Evolutionary conservation across 1,140 invertebrate species (phyloP).

Genomic region (Macrostomum lignano): DNA sequence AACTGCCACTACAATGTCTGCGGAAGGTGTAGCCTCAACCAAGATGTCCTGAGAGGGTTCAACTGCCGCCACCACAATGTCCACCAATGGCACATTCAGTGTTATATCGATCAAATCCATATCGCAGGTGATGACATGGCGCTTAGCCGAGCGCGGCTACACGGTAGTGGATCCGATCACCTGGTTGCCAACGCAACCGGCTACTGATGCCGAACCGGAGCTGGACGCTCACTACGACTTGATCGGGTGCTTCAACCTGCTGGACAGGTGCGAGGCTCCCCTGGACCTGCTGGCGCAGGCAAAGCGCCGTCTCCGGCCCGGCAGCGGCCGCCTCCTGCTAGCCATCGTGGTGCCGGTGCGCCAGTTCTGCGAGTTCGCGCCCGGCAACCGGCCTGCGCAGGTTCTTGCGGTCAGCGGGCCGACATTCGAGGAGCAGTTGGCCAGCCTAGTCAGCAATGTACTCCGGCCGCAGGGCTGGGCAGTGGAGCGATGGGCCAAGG

Average conservation of each 20-base stretch:
- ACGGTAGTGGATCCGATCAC: too few relatives aligned
- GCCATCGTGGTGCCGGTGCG: conserved; percentile 58
- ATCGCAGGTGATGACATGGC: too few relatives aligned
- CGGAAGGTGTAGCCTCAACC: too few relatives aligned
- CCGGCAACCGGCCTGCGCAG: conserved; percentile 39
- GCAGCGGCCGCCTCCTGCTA: conserved; percentile 41
- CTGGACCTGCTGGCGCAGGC: conserved; percentile 41
- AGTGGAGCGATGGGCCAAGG: conserved; percentile 43
- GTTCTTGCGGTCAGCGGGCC: conserved; percentile 37
- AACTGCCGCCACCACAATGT: too few relatives aligned
- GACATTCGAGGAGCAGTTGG: conserved; percentile 47
- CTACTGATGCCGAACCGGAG: too few relatives aligned
- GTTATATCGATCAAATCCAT: too few relatives aligned
- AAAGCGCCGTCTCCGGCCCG: conserved; percentile 33
- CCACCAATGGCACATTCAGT: too few relatives aligned
- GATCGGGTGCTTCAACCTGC: conserved; percentile 54
- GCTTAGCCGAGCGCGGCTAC: background rate
- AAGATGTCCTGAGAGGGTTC: too few relatives aligned
- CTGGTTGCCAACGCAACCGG: too few relatives aligned
- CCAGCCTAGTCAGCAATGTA: conserved; percentile 38
- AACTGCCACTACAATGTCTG: too few relatives aligned
- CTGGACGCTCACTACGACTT: conserved; percentile 39
- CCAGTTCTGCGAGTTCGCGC: conserved; percentile 50
- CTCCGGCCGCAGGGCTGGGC: conserved; percentile 40
- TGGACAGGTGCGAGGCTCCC: conserved; percentile 58